These are phyloP conservation scores for Rhimphoctona megacephalus DNA, from an alignment of 2,888 invertebrate genomes.

Conservation along the genomic window DNA sequence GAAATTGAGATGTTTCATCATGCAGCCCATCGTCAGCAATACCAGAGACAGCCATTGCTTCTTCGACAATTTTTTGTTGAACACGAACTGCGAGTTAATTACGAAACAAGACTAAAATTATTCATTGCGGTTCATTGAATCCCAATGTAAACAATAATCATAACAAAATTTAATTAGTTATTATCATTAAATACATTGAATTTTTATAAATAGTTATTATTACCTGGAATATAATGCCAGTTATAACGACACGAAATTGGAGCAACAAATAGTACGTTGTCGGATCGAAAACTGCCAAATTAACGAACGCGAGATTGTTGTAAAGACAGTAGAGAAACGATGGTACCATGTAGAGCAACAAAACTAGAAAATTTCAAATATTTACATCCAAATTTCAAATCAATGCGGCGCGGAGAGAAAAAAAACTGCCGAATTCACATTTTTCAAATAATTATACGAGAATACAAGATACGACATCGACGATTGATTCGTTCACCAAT, in stretches of 20 bases:
- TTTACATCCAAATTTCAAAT: no score
- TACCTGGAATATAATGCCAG: constrained; percentile 97
- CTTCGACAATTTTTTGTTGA: constrained; percentile 91
- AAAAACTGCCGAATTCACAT: no score
- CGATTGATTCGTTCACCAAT: no score
- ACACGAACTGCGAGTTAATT: constrained; percentile 89
- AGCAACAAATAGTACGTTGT: constrained; percentile 96
- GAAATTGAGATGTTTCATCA: constrained; percentile 93
- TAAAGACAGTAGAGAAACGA: constrained; percentile 96
- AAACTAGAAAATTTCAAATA: constrained; percentile 86
- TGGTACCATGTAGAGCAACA: constrained; percentile 95
- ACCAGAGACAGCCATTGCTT: constrained; percentile 96
- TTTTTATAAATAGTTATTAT: constrained; percentile 41
- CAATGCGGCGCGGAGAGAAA: no score
- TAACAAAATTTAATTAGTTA: no score
- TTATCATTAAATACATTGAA: no score
- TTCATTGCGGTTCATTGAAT: not conserved
- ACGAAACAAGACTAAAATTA: not conserved
- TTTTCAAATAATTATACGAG: no score
- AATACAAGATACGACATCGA: no score
- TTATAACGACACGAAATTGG: constrained; percentile 96
- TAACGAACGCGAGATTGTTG: constrained; percentile 96
- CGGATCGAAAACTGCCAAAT: constrained; percentile 96
- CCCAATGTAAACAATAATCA: no score
- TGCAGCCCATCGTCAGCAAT: constrained; percentile 94